phyloP scores from a whole-genome alignment of 2,888 invertebrate species.

The Tribolium freemani region DNA sequence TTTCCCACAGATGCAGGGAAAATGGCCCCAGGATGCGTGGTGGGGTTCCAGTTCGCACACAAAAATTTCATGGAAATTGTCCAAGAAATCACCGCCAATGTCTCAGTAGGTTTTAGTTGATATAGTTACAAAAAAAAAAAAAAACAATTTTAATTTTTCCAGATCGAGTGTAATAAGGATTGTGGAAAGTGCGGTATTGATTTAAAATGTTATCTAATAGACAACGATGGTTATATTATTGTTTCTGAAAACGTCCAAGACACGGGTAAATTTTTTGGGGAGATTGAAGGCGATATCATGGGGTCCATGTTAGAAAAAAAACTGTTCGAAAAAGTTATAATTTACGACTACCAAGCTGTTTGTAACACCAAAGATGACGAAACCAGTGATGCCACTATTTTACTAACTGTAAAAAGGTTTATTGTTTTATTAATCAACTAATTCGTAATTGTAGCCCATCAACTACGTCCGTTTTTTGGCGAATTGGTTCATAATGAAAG shows the following conservation, averaged over 20 bases:
- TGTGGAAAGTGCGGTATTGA: conserved; percentile 75
- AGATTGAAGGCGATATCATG: conserved; percentile 83
- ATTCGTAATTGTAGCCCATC: conserved; percentile 45
- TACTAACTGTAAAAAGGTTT: conserved; percentile 60
- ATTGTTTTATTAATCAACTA: not conserved
- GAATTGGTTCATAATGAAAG: conserved; percentile 68
- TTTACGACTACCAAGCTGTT: conserved; percentile 89
- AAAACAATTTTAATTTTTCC: too few relatives aligned
- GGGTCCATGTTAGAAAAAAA: conserved; percentile 79
- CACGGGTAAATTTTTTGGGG: conserved; percentile 90
- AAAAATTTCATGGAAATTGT: conserved; percentile 78
- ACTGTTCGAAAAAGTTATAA: conserved; percentile 81
- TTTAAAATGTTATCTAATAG: conserved; percentile 89
- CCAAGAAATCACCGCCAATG: conserved; percentile 75
- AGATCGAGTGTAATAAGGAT: conserved; percentile 67
- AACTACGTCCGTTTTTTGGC: conserved; percentile 62
- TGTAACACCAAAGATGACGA: conserved; percentile 72
- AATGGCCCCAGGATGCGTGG: conserved; percentile 89
- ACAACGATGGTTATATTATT: conserved; percentile 91
- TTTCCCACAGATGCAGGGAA: conserved; percentile 83
- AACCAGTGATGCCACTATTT: conserved; percentile 55
- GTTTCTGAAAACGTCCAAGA: conserved; percentile 78
- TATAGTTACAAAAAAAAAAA: too few relatives aligned
- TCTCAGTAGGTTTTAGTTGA: conserved; percentile 61
- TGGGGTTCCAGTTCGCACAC: conserved; percentile 89